A percentile compares a stretch with the other conserved stretches of the same genome.
Conservation (phyloP, 2,888 invertebrate species). For the Drosophila vallismaia region DNA sequence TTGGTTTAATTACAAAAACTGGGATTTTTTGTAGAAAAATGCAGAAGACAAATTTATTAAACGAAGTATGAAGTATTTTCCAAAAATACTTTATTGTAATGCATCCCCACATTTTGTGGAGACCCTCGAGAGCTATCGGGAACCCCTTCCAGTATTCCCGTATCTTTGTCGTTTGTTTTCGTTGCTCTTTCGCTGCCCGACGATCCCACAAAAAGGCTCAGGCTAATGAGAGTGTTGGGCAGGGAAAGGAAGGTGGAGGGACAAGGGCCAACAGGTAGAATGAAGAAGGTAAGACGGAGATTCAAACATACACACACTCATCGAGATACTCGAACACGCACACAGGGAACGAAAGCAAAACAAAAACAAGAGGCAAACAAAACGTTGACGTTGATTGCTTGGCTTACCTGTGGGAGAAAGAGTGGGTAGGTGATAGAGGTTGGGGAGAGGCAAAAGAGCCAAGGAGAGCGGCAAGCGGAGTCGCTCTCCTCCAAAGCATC, state of each 20-base stretch:
- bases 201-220: constrained; percentile 36
- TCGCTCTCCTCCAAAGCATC: constrained; percentile 22
- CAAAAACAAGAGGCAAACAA: constrained; percentile 53
- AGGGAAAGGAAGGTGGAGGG: not conserved
- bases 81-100: not conserved
- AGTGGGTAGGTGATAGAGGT: constrained; percentile 4
- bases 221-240: constrained; percentile 25
- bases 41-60: too few species aligned
- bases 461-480: constrained; percentile 4
- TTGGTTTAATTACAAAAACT: not conserved
- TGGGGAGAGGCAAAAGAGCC: constrained; percentile 6
- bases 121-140: not conserved
- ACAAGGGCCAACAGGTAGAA: constrained; percentile 36
- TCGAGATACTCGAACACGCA: constrained; percentile 7
- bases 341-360: constrained; percentile 40
- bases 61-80: not conserved
- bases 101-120: not conserved
- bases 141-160: not conserved
- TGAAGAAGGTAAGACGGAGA: constrained; percentile 29
- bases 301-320: constrained; percentile 17
- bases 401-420: constrained; percentile 34
- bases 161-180: constrained; percentile 27
- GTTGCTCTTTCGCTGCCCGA: constrained; percentile 37
- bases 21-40: too few species aligned
- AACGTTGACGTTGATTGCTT: constrained; percentile 42